Percentiles rank a stretch among this genome's conserved stretches.
phyloP scores from a whole-genome alignment of 2,888 invertebrate genomes.

The Drosophila limbata region DNA sequence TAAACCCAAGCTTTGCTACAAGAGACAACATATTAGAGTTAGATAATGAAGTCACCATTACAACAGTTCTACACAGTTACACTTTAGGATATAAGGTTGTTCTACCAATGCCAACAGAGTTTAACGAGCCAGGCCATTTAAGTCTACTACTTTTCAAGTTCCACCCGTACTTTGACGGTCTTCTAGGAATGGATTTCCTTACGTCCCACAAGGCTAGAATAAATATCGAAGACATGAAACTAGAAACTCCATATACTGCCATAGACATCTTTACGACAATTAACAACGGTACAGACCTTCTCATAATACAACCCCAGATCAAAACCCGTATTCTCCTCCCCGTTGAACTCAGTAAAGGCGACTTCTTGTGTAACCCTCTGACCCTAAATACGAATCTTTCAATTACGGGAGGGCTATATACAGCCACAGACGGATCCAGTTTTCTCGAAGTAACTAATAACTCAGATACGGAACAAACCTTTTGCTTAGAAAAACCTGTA shows the following conservation, averaged over 20 bases:
- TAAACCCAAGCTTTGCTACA: too few relatives aligned
- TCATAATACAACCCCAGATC: background rate
- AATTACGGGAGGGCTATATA: background rate
- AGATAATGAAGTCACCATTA: background rate
- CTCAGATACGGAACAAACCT: background rate
- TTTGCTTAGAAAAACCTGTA: background rate
- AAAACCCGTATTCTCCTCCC: background rate
- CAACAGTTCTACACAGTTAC: background rate
- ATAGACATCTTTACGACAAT: background rate
- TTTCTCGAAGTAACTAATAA: background rate
- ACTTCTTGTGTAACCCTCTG: background rate
- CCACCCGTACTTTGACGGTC: constrained; percentile 5
- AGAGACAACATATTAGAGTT: too few relatives aligned
- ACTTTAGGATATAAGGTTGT: background rate
- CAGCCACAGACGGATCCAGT: background rate
- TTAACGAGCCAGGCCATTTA: background rate
- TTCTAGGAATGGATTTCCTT: constrained; percentile 9
- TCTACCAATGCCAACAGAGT: too few relatives aligned
- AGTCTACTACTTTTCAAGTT: constrained; percentile 3
- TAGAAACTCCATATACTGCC: background rate
- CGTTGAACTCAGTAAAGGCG: background rate
- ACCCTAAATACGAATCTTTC: background rate
- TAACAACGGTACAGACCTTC: background rate
- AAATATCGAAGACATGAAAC: background rate
- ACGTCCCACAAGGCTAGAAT: background rate